Evolutionary conservation across 37 sponge, comb jelly and placozoan genomes (phyloP), one percentile per base, ranked within the genome.

Genomic region (Chondrilla cf. caribensis): DNA sequence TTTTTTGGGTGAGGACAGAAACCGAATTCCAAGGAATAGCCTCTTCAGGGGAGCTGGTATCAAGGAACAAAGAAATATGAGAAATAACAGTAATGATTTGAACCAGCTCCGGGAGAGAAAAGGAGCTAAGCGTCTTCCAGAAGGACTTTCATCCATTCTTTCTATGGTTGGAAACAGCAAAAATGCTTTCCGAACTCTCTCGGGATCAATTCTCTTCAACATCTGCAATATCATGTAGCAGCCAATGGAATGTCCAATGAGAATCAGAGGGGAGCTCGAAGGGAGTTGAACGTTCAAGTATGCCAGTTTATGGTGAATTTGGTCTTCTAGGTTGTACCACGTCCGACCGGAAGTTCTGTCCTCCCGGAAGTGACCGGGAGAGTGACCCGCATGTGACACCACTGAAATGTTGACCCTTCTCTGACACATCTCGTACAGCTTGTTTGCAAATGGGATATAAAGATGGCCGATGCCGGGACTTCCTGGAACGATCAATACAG

Each of bases 241-340:
- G n/a, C 94, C 94, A 58, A 93, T 90, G 51, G 94, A 93, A 55
- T 93, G 94, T 0, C 94, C 94, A 26, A 93, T 79, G 37, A 93
- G 88, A 40, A 77, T 72, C 0, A 93, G 21, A 0, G 85, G 25
- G 0, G 87, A 75, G 41, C 38, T 62, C 42, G 62, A 17, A 0
- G 41, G 60, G 2, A 82, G 83, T 5, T 82, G 60, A 31, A 71
- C 22, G 32, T 71, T 35, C 33, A 93, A 29, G 78, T 77, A 93
- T n/a, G 88, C 91, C 58, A 93, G n/a, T 68, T 93, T 93, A 83
- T 93, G 94, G 17, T 81, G 57, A 4, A 90, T 58, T 51, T 93
- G 94, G 29, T 93, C 91, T 54, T 86, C 77, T 36, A 93, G 81
- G 36, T 25, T 70, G 78, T 83, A 93, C 86, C 88, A 90, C 31